These are phyloP conservation scores for Nothocercus nigrocapillus DNA, from an alignment of 2,113 vertebrate species.

Conservation along the genomic window DNA sequence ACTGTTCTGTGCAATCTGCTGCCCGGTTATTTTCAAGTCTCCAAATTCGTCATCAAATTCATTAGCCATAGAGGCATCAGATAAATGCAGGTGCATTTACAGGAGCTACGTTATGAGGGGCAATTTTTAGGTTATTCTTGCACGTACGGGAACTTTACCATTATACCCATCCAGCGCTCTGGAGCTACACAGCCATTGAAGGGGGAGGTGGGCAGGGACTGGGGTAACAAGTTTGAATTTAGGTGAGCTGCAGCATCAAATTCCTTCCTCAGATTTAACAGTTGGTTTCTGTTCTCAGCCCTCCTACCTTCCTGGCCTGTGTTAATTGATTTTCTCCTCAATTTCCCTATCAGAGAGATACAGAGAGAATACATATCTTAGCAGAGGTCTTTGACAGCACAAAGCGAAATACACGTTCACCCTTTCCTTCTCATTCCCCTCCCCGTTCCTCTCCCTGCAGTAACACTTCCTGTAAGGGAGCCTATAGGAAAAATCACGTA, in stretches of 20 bases:
- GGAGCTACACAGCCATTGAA: background rate
- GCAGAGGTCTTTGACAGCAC: background rate
- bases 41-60: background rate
- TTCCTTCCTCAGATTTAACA: background rate
- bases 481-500: background rate
- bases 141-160: background rate
- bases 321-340: background rate
- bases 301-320: background rate
- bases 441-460: no score
- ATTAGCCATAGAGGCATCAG: background rate
- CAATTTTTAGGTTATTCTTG: background rate
- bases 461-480: background rate
- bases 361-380: background rate
- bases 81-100: background rate
- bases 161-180: background rate
- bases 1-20: background rate
- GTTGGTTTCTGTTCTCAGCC: background rate
- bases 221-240: background rate
- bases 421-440: background rate
- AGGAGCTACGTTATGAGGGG: background rate
- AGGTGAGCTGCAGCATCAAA: background rate
- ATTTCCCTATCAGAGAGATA: background rate
- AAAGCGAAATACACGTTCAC: background rate
- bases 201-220: background rate
- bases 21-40: background rate